Conservation (phyloP, 2,113 vertebrate species). For the Hemibagrus wyckioides region DNA sequence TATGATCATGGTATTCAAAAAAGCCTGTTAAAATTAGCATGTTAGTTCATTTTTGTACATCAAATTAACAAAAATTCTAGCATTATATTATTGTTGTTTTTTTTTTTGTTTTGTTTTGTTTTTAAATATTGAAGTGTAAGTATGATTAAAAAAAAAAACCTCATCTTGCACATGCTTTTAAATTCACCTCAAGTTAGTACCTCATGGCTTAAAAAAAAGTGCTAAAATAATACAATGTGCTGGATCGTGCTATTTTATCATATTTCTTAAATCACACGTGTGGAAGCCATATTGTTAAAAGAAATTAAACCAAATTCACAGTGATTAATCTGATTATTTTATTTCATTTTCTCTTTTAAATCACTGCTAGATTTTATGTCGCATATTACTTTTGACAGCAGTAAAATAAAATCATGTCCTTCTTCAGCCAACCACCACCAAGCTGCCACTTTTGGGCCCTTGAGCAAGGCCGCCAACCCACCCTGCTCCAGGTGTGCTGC, state of each 20-base stretch:
- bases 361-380: background rate
- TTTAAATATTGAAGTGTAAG: background rate
- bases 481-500: no score
- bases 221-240: background rate
- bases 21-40: no score
- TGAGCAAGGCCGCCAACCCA: no score
- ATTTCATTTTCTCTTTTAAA: background rate
- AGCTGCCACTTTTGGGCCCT: no score
- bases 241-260: background rate
- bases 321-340: background rate
- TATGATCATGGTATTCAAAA: no score
- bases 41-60: no score
- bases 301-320: background rate
- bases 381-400: background rate
- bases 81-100: background rate
- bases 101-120: no score
- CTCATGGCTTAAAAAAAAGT: background rate
- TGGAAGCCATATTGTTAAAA: background rate
- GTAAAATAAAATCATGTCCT: background rate
- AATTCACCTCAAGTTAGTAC: background rate
- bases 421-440: no score
- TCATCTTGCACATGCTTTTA: no score
- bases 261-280: background rate
- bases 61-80: no score
- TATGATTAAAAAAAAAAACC: no score